Base-by-base conservation (phyloP, 1,140 invertebrate species). In the Drosophila nikananu region DNA sequence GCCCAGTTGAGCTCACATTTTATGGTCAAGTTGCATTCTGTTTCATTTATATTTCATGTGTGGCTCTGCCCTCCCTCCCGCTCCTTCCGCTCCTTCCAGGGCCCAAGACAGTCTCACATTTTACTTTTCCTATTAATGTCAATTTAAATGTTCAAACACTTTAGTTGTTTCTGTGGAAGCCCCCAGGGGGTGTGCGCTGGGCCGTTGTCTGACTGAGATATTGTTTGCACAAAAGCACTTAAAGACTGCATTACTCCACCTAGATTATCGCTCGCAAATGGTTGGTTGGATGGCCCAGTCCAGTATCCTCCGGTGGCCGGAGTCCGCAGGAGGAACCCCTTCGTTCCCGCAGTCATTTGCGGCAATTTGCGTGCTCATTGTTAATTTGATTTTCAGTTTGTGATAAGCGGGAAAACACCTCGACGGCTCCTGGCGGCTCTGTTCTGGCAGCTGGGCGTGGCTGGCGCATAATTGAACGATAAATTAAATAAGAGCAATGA, bases 311-410 rank as follows among this genome's bases (percentile, higher is more conserved):
- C n/a, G 5, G n/a, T 23, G 55, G 19, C 41, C 21, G 8, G 15
- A 8, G 37, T n/a, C 25, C 17, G 7, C 17, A 21, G 42, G 12
- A 13, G 19, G 13, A 21, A 46, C 19, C 44, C 21, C 44, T 23
- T 21, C 19, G 5, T 75, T 80, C 67, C 54, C 49, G 55, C 77
- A 70, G 72, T 77, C 67, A 87, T 80, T 86, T 87, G 84, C 63
- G 63, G 77, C 72, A 80, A 89, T 89, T 87, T 87, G 84, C 83
- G 83, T 87, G 83, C 81, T 77, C 73, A 83, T 89, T 80, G 83
- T 89, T 87, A 87, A 87, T 87, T 87, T 89, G 83, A 87, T 87
- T 89, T 66, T 63, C 68, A 61, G 70, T 57, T 55, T 30, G 32
- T 55, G 83, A 87, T 87, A 87, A 77, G 58, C 51, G 77, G 77